Evolutionary conservation across 2,888 invertebrate genomes (phyloP).

Genomic region (Cinara cedri): DNA sequence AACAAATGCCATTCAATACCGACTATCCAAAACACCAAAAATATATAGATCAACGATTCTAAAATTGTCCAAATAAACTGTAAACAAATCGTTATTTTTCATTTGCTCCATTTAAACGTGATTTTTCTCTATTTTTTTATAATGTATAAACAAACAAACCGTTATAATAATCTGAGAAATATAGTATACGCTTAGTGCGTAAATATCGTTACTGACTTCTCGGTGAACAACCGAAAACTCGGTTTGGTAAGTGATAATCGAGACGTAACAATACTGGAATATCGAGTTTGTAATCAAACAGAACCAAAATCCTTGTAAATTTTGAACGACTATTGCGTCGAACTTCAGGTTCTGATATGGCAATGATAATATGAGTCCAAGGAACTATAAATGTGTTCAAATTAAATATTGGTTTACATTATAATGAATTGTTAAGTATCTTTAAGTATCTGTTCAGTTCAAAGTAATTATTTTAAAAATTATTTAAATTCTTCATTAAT

Average conservation of each 20-base stretch:
- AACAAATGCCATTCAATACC: slow-evolving; percentile 6
- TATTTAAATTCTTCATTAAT: no score
- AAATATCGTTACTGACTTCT: slow-evolving; percentile 44
- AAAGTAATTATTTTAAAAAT: no score
- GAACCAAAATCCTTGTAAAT: slow-evolving; percentile 47
- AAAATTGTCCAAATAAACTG: slow-evolving; percentile 39
- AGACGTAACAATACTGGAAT: slow-evolving; percentile 42
- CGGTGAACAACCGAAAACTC: slow-evolving; percentile 41
- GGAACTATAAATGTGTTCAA: slow-evolving; percentile 1
- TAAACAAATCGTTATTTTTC: not conserved
- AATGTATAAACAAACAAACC: slow-evolving; percentile 20
- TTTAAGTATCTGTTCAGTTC: no score
- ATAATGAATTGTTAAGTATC: no score
- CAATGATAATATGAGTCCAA: slow-evolving; percentile 22
- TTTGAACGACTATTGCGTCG: slow-evolving; percentile 41
- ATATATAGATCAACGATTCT: slow-evolving; percentile 17
- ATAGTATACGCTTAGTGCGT: slow-evolving; percentile 33
- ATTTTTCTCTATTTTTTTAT: no score
- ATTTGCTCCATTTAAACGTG: not conserved
- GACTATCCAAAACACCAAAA: slow-evolving; percentile 28
- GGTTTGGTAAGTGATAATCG: slow-evolving; percentile 26
- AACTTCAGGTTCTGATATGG: slow-evolving; percentile 24
- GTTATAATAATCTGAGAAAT: slow-evolving; percentile 35
- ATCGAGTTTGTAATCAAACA: slow-evolving; percentile 32
- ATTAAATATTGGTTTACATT: no score